These are phyloP conservation scores for Xestia sexstrigata DNA, from an alignment of 2,888 invertebrate genomes.

Conservation along the genomic window DNA sequence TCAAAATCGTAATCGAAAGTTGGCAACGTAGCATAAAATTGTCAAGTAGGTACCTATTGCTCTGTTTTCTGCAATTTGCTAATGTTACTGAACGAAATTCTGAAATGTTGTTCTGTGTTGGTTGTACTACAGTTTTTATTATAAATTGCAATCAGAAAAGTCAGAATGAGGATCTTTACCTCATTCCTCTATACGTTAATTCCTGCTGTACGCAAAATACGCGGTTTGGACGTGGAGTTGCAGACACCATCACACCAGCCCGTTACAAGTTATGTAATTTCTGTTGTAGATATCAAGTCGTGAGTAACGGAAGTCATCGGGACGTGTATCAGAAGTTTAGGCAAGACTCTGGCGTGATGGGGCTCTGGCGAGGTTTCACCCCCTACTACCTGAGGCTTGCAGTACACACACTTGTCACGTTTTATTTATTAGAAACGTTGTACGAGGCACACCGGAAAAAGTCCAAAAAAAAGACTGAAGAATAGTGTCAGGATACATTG, in stretches of 20 bases:
- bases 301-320: conserved; percentile 50
- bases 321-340: conserved; percentile 48
- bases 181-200: too few relatives aligned
- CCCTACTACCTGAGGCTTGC: conserved; percentile 98
- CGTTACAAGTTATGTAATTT: background rate
- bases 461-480: conserved; percentile 14
- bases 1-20: too few relatives aligned
- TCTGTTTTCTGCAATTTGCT: background rate
- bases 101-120: background rate
- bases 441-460: conserved; percentile 79
- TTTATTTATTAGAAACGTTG: conserved; percentile 96
- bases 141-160: background rate
- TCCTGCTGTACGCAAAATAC: too few relatives aligned
- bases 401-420: conserved; percentile 98
- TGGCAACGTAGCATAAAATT: background rate
- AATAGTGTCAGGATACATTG: conserved; percentile 7
- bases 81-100: background rate
- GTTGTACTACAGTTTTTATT: background rate
- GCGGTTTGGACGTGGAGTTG: too few relatives aligned
- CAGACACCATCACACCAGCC: too few relatives aligned
- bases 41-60: background rate
- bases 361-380: conserved; percentile 98
- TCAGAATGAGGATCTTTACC: too few relatives aligned
- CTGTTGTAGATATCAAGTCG: conserved; percentile 74
- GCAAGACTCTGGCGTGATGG: conserved; percentile 94